Conservation (phyloP, 2,888 invertebrate species). For the Orthosia incerta region DNA sequence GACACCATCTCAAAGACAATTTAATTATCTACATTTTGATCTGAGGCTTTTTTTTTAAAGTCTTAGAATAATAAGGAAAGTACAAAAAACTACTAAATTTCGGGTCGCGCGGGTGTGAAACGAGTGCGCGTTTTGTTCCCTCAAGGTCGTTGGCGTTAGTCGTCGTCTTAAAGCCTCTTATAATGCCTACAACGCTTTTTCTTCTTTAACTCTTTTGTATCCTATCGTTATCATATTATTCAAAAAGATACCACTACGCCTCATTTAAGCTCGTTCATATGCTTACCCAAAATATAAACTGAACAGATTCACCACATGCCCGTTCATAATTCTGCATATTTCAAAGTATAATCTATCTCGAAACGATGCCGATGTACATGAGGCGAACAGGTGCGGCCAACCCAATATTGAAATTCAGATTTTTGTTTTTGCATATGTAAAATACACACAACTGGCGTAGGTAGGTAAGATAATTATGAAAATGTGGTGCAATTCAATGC, state of each 20-base stretch:
- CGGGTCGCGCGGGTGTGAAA: too few species aligned
- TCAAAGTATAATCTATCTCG: constrained; percentile 52
- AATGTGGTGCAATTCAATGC: constrained; percentile 7
- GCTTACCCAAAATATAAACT: constrained; percentile 10
- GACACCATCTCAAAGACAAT: too few species aligned
- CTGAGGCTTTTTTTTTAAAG: too few species aligned
- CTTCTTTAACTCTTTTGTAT: too few species aligned
- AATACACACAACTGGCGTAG: constrained; percentile 52
- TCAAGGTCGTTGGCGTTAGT: too few species aligned
- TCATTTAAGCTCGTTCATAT: background rate
- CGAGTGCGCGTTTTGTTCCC: too few species aligned
- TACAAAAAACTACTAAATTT: too few species aligned
- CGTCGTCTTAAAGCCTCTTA: too few species aligned
- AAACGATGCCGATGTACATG: constrained; percentile 55
- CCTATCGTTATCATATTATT: background rate
- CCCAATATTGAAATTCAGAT: constrained; percentile 68
- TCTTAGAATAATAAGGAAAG: too few species aligned
- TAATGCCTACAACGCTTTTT: too few species aligned
- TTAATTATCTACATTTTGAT: too few species aligned
- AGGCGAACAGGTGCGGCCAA: constrained; percentile 51
- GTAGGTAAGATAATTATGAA: constrained; percentile 48
- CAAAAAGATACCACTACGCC: background rate
- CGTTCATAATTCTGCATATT: constrained; percentile 49
- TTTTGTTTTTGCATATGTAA: constrained; percentile 69
- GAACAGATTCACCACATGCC: constrained; percentile 12